Evolutionary conservation across 92 coral and sea anemone species (phyloP).

Genomic region (Palythoa grandis): DNA sequence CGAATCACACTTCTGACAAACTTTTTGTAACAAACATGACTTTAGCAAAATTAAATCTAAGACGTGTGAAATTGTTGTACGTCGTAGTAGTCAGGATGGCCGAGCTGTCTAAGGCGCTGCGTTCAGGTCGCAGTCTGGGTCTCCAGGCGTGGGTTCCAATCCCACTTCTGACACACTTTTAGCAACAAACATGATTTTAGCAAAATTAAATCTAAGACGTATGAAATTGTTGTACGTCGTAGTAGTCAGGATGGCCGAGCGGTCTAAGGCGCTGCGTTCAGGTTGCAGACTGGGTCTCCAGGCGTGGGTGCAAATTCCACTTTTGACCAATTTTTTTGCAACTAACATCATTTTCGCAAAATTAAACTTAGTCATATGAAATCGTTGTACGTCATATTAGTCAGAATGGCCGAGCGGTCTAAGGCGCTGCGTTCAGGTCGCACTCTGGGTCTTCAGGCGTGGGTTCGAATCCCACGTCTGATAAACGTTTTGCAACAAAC

Average conservation of each 20-base stretch:
- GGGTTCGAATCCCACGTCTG: conserved; percentile 99
- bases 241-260: conserved; percentile 99
- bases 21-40: no score
- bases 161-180: conserved; percentile 99
- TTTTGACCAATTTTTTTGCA: no score
- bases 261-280: conserved; percentile 99
- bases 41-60: no score
- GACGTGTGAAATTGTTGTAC: no score
- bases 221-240: no score
- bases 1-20: no score
- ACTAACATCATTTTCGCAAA: no score
- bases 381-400: no score
- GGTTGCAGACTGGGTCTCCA: conserved; percentile 99
- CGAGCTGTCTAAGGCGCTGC: conserved; percentile 99
- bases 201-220: no score
- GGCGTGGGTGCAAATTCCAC: no score
- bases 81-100: conserved; percentile 99
- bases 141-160: conserved; percentile 99
- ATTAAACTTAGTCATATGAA: no score
- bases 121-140: conserved; percentile 99
- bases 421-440: conserved; percentile 99
- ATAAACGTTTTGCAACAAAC: conserved; percentile 30
- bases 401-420: conserved; percentile 99
- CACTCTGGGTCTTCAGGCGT: conserved; percentile 99
- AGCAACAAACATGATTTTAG: no score